Conservation (phyloP, 2,888 invertebrate species). For the Ptilodon capucinus region DNA sequence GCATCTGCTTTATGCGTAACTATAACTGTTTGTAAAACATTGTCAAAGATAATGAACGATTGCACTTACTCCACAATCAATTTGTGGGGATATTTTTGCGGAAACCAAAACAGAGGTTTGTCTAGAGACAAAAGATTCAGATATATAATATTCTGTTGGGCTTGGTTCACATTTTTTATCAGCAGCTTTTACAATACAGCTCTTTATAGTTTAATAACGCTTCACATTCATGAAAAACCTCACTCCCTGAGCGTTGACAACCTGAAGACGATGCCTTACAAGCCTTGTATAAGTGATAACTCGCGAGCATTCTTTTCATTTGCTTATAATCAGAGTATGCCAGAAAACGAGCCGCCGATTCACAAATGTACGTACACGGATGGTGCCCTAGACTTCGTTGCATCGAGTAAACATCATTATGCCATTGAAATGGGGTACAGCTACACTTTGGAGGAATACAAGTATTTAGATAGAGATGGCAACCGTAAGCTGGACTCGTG, state of each 20-base stretch:
- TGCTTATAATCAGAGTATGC: slow-evolving; percentile 46
- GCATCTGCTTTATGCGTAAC: slow-evolving; percentile 32
- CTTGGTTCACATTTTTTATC: slow-evolving; percentile 61
- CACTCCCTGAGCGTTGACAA: slow-evolving; percentile 30
- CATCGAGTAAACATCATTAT: slow-evolving; percentile 38
- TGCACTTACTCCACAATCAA: slow-evolving; percentile 33
- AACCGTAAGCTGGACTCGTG: slow-evolving; percentile 42
- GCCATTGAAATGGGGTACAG: slow-evolving; percentile 44
- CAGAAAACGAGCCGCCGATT: slow-evolving; percentile 24
- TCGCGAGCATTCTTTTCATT: slow-evolving; percentile 41
- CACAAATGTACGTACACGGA: slow-evolving; percentile 39
- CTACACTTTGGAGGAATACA: slow-evolving; percentile 41
- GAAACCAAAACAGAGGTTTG: slow-evolving; percentile 40
- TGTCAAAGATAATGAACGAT: slow-evolving; percentile 24
- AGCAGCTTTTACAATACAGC: slow-evolving; percentile 58
- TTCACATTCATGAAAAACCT: slow-evolving; percentile 35
- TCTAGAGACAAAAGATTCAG: slow-evolving; percentile 40
- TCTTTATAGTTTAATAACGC: slow-evolving; percentile 52
- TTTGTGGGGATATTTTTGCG: slow-evolving; percentile 53
- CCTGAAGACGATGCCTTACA: slow-evolving; percentile 36
- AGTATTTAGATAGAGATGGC: slow-evolving; percentile 42
- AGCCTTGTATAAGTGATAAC: slow-evolving; percentile 49
- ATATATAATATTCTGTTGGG: slow-evolving; percentile 50
- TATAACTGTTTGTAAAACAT: slow-evolving; percentile 24
- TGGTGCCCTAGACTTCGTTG: slow-evolving; percentile 41